A percentile compares a stretch with the other conserved stretches of the same genome.
phyloP scores from a whole-genome alignment of 2,888 invertebrate species.

The Sinotaia quadrata region DNA sequence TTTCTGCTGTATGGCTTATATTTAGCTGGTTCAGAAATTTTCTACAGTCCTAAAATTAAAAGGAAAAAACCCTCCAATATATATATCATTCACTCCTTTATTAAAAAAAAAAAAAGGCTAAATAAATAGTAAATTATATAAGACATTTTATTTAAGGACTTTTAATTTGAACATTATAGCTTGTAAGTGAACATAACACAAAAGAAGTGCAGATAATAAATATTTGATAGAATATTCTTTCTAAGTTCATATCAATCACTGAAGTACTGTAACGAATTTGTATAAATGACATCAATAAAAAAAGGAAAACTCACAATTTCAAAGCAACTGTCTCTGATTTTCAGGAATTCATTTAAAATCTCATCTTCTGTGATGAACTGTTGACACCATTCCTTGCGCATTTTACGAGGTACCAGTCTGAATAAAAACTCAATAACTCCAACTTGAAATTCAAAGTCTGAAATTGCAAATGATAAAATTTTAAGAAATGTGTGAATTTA shows the following conservation, averaged over 20 bases:
- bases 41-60: conserved; percentile 21
- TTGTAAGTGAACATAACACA: too few relatives aligned
- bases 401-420: conserved; percentile 53
- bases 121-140: too few relatives aligned
- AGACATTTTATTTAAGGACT: too few relatives aligned
- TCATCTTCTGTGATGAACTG: conserved; percentile 36
- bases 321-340: conserved; percentile 56
- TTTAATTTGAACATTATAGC: too few relatives aligned
- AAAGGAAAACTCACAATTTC: conserved; percentile 53
- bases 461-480: conserved; percentile 28
- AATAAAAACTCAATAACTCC: conserved; percentile 57
- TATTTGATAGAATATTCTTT: too few relatives aligned
- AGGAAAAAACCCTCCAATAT: too few relatives aligned
- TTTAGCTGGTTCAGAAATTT: conserved; percentile 20
- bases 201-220: too few relatives aligned
- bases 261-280: too few relatives aligned
- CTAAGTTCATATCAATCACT: too few relatives aligned
- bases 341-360: conserved; percentile 40
- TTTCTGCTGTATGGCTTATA: neutral
- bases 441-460: conserved; percentile 66
- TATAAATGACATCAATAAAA: neutral
- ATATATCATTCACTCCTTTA: too few relatives aligned
- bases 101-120: too few relatives aligned
- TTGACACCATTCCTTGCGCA: conserved; percentile 39
- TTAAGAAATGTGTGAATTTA: too few relatives aligned